These are phyloP conservation scores for Pseudorhiza aurosa DNA, from an alignment of 30 jellyfish, hydroid and myxozoan genomes.

Conservation along the genomic window DNA sequence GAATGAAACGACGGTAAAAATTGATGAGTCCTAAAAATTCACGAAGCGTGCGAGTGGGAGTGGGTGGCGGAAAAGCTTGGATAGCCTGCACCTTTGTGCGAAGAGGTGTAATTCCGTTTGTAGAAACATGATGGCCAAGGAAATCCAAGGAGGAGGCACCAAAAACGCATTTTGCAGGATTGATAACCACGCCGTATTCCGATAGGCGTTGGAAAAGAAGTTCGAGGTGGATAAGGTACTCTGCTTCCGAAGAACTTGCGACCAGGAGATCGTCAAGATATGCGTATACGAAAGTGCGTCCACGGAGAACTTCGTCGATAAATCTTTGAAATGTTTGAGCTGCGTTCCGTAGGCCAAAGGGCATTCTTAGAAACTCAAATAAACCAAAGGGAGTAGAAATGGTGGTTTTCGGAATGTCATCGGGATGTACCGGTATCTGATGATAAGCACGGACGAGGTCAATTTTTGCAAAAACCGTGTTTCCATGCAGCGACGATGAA, in stretches of 20 bases:
- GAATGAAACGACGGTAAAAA: too few species aligned
- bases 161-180: constrained; percentile 34
- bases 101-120: constrained; percentile 51
- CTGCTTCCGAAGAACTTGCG: constrained; percentile 27
- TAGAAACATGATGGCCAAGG: constrained; percentile 54
- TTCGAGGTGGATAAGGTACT: constrained; percentile 31
- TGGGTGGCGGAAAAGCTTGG: constrained; percentile 30
- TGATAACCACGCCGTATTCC: constrained; percentile 10
- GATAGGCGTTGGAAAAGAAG: constrained; percentile 29
- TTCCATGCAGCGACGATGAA: constrained; percentile 40
- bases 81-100: constrained; percentile 27
- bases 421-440: constrained; percentile 31
- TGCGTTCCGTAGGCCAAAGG: constrained; percentile 63
- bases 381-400: constrained; percentile 62
- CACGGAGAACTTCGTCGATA: constrained; percentile 47
- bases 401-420: constrained; percentile 56
- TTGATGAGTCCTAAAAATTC: not conserved
- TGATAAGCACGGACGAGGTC: constrained; percentile 56
- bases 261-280: constrained; percentile 54
- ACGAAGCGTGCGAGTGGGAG: not conserved
- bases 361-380: constrained; percentile 53
- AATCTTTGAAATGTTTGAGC: constrained; percentile 67
- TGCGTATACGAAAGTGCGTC: constrained; percentile 43
- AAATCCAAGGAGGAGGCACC: constrained; percentile 16
- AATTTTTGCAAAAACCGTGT: constrained; percentile 37